Evolutionary conservation across 2,888 invertebrate genomes (phyloP).

Genomic region (Hypolimnas misippus): DNA sequence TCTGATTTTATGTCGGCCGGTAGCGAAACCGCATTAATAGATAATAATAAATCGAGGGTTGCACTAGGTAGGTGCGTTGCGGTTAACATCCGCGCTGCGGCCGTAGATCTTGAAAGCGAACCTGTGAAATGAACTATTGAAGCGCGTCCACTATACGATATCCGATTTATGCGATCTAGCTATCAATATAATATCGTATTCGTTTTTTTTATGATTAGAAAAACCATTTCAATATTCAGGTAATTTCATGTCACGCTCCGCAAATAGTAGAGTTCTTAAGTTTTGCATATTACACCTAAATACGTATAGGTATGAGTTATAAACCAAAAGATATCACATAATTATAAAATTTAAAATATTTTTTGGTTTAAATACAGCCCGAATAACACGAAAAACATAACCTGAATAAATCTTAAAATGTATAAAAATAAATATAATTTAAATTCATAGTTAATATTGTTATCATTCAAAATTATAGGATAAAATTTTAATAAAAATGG

Average conservation of each 20-base stretch:
- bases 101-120: conserved; percentile 75
- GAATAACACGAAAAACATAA: too few relatives aligned
- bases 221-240: too few relatives aligned
- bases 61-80: conserved; percentile 48
- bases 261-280: too few relatives aligned
- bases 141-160: conserved; percentile 65
- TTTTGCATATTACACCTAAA: too few relatives aligned
- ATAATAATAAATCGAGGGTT: conserved; percentile 49
- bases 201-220: conserved; percentile 1
- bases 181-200: conserved; percentile 13
- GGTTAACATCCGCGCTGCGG: conserved; percentile 64
- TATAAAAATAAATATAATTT: too few relatives aligned
- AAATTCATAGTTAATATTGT: neutral
- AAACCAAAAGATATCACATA: too few relatives aligned
- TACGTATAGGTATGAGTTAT: too few relatives aligned
- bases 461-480: neutral
- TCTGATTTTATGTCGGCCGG: conserved; percentile 50
- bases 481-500: conserved; percentile 25
- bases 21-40: conserved; percentile 44
- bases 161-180: conserved; percentile 40
- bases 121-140: conserved; percentile 79
- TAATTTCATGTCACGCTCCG: too few relatives aligned
- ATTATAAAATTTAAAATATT: too few relatives aligned
- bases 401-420: too few relatives aligned
- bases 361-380: too few relatives aligned